These are phyloP conservation scores for Characodon lateralis DNA, from an alignment of 2,797 vertebrate genomes.

Conservation along the genomic window DNA sequence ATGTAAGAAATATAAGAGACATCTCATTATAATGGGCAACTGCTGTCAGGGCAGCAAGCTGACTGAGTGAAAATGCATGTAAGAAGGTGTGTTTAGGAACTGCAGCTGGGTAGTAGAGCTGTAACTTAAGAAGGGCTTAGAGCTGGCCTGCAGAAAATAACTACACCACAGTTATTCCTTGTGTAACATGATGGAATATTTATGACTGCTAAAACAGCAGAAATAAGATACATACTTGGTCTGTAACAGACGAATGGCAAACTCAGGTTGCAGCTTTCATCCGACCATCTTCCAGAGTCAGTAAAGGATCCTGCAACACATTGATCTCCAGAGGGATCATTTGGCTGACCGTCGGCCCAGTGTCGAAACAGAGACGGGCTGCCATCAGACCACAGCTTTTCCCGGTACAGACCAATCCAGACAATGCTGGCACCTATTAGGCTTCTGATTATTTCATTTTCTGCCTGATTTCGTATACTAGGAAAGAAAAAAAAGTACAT, in stretches of 20 bases:
- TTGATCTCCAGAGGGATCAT: neutral
- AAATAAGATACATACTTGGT: neutral
- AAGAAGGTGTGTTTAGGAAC: neutral
- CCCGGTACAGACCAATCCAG: neutral
- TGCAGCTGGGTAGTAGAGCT: neutral
- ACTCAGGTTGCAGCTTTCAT: neutral
- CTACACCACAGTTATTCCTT: neutral
- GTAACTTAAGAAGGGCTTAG: no score
- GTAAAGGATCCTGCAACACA: neutral
- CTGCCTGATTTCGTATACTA: neutral
- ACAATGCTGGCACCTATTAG: neutral
- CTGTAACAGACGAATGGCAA: neutral
- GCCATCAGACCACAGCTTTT: slow-evolving; percentile 6
- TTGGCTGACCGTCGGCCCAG: neutral
- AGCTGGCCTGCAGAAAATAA: neutral
- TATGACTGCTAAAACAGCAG: neutral
- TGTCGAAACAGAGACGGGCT: neutral
- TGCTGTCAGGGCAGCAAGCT: neutral
- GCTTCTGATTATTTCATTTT: neutral
- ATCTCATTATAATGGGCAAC: neutral
- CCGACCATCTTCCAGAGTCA: neutral
- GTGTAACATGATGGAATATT: neutral
- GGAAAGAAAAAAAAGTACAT: neutral
- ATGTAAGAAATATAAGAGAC: neutral
- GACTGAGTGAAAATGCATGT: neutral